Percentiles rank a stretch among this genome's conserved stretches.
Evolutionary conservation across 35 echinoderm and acorn worm genomes (phyloP).

Genomic region (Holothuria glaberrima): DNA sequence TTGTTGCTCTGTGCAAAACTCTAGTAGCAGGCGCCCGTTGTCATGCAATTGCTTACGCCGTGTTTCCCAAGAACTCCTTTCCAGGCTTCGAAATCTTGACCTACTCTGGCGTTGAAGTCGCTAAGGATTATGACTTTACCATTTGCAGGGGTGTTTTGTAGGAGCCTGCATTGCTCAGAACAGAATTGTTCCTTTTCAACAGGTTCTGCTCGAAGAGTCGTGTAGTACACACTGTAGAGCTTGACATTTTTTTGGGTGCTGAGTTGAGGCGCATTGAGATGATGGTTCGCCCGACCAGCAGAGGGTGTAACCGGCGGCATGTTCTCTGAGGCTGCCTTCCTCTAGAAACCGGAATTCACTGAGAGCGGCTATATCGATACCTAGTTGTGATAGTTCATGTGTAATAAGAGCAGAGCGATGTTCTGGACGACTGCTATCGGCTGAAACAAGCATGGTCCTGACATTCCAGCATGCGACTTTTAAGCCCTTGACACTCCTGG

Average conservation of each 20-base stretch:
- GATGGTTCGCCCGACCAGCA: slow-evolving; percentile 77
- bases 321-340: slow-evolving; percentile 62
- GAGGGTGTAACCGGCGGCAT: slow-evolving; percentile 64
- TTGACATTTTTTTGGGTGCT: slow-evolving; percentile 18
- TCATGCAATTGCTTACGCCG: slow-evolving; percentile 22
- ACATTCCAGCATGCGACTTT: slow-evolving; percentile 68
- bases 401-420: slow-evolving; percentile 57
- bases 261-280: slow-evolving; percentile 55
- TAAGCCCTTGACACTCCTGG: slow-evolving; percentile 6
- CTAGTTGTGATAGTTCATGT: slow-evolving; percentile 52
- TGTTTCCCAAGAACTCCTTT: slow-evolving; percentile 4
- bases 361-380: slow-evolving; percentile 64
- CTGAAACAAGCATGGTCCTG: slow-evolving; percentile 59
- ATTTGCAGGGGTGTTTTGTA: background rate
- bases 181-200: slow-evolving; percentile 26
- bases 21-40: background rate
- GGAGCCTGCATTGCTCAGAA: slow-evolving; percentile 22
- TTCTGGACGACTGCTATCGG: slow-evolving; percentile 42
- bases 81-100: background rate
- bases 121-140: slow-evolving; percentile 7
- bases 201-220: slow-evolving; percentile 32
- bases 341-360: slow-evolving; percentile 65
- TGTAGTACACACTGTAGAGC: background rate
- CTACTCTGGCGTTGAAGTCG: slow-evolving; percentile 7
- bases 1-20: slow-evolving; percentile 32